A percentile compares a stretch with the other conserved stretches of the same genome.
Evolutionary conservation across 2,797 vertebrate genomes (phyloP).

Genomic region (Argya squamiceps): DNA sequence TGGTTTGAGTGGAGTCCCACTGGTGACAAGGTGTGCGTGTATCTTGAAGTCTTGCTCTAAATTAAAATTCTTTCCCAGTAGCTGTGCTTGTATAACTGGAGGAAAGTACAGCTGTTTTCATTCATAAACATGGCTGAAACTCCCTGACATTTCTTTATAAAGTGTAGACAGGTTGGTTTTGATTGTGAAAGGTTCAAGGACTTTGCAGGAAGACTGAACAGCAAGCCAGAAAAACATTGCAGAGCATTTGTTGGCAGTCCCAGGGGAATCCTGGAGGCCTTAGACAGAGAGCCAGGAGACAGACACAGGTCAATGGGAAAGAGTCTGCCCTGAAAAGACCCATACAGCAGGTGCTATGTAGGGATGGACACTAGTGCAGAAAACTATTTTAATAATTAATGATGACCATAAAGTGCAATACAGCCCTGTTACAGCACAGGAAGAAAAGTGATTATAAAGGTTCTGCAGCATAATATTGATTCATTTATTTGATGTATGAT

Average conservation of each 20-base stretch:
- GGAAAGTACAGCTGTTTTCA: neutral
- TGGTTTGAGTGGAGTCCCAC: conserved; percentile 13
- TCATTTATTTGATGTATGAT: neutral
- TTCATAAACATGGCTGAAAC: neutral
- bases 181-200: conserved; percentile 17
- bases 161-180: conserved; percentile 10
- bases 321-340: neutral
- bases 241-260: neutral
- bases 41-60: neutral
- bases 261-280: neutral
- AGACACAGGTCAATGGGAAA: neutral
- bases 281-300: neutral
- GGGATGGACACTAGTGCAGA: conserved; percentile 13
- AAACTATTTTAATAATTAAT: conserved; percentile 60
- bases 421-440: neutral
- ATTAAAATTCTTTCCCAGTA: neutral
- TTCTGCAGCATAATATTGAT: neutral
- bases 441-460: conserved; percentile 23
- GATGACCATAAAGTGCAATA: neutral
- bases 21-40: neutral
- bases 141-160: conserved; percentile 19
- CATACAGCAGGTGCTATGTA: neutral
- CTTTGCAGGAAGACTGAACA: neutral
- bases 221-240: neutral
- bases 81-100: neutral